Conservation (phyloP, 2,888 invertebrate genomes). For the Creontiades dilutus region DNA sequence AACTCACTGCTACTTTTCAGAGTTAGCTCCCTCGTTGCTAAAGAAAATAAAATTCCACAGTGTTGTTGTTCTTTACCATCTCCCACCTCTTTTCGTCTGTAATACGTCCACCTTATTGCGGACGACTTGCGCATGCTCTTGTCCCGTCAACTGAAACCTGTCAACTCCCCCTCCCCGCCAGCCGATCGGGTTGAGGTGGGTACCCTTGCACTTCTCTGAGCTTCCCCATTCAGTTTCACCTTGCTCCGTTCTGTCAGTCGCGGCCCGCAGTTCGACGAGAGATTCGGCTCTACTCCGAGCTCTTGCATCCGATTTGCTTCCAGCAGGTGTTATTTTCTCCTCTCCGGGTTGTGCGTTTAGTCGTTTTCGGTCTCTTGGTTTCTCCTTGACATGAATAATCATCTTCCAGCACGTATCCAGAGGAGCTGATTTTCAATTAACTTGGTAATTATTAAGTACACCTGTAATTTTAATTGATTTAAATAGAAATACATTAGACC, state of each 20-base stretch:
- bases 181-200: background rate
- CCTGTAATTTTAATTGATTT: too few relatives aligned
- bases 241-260: background rate
- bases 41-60: too few relatives aligned
- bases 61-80: background rate
- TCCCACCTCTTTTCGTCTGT: background rate
- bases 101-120: background rate
- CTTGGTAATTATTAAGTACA: background rate
- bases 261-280: slow-evolving; percentile 27
- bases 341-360: background rate
- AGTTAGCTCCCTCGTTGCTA: too few relatives aligned
- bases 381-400: background rate
- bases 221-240: background rate
- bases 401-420: background rate
- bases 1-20: too few relatives aligned
- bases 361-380: background rate
- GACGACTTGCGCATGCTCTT: background rate
- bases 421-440: background rate
- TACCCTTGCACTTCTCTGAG: background rate
- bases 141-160: slow-evolving; percentile 10
- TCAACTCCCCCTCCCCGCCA: background rate
- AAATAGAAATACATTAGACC: too few relatives aligned
- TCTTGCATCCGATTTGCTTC: slow-evolving; percentile 3
- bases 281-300: slow-evolving; percentile 30
- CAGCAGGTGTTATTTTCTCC: background rate